A percentile compares a stretch with the other conserved stretches of the same genome.
Evolutionary conservation across 1,140 invertebrate species (phyloP).

Genomic region (Drosophila melanica): DNA sequence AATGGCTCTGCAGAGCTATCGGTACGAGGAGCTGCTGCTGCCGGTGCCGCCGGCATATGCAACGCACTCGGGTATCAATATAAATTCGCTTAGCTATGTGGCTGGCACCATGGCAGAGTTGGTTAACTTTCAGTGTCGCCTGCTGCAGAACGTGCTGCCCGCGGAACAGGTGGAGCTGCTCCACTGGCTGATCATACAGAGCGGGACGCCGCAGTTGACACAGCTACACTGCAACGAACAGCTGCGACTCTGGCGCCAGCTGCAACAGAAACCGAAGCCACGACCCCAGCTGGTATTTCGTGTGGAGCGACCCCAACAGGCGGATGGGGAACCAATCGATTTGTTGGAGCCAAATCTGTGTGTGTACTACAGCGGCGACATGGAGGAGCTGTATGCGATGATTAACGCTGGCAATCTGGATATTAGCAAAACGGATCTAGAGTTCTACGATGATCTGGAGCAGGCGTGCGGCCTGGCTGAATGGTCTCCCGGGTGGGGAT

Average conservation of each 20-base stretch:
- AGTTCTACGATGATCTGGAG: conserved; percentile 10
- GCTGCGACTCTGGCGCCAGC: conserved; percentile 7
- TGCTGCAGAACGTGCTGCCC: conserved; percentile 4
- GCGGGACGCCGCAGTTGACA: conserved; percentile 7
- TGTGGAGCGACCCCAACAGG: background rate
- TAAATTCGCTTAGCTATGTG: background rate
- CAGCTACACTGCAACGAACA: conserved; percentile 5
- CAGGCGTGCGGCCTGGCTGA: conserved; percentile 6
- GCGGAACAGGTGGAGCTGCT: conserved; percentile 6
- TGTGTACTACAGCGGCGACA: conserved; percentile 19
- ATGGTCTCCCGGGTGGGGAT: conserved; percentile 16
- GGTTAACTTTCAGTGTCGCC: background rate
- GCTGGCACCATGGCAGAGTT: conserved; percentile 5
- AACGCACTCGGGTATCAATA: background rate
- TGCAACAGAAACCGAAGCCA: background rate
- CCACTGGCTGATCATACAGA: conserved; percentile 28
- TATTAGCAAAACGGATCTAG: background rate
- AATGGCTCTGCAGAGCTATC: conserved; percentile 15
- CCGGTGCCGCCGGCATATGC: background rate
- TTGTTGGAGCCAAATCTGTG: background rate
- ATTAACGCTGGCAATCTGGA: background rate
- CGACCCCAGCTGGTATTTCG: conserved; percentile 14
- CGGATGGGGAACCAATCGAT: background rate
- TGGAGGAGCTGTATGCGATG: conserved; percentile 12
- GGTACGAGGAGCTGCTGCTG: conserved; percentile 3